Conservation (phyloP, 2,113 vertebrate species). For the Marcusenius ussheri region DNA sequence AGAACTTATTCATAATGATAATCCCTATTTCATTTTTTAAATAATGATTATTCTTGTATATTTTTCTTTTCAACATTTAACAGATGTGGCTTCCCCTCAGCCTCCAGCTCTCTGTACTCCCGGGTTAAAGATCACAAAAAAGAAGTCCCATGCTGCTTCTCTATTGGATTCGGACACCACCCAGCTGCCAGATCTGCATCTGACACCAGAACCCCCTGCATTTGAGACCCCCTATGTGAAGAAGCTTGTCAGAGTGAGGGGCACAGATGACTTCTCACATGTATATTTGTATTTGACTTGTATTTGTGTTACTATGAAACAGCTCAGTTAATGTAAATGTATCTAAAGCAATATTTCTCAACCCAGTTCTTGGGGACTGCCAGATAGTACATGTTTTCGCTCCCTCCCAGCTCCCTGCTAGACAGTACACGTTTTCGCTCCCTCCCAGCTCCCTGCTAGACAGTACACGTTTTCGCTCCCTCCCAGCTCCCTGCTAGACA, state of each 20-base stretch:
- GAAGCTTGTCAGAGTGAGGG: constrained; percentile 50
- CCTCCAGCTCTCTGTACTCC: constrained; percentile 67
- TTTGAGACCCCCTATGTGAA: constrained; percentile 63
- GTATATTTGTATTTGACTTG: neutral
- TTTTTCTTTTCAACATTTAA: constrained; percentile 40
- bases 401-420: no score
- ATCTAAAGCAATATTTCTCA: neutral
- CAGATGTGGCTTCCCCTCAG: constrained; percentile 61
- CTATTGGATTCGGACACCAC: constrained; percentile 17
- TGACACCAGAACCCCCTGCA: constrained; percentile 50
- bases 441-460: no score
- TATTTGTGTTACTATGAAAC: neutral
- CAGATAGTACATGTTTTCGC: neutral
- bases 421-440: no score
- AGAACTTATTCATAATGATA: neutral
- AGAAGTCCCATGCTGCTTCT: constrained; percentile 24
- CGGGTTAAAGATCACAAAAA: constrained; percentile 60
- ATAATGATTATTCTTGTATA: neutral
- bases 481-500: no score
- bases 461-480: no score
- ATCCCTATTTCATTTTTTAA: neutral
- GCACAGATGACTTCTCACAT: neutral
- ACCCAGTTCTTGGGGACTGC: neutral
- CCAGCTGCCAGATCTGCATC: constrained; percentile 17
- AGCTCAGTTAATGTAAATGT: neutral